Evolutionary conservation across 2,888 invertebrate genomes (phyloP).

Genomic region (Pristionchus japonicus): DNA sequence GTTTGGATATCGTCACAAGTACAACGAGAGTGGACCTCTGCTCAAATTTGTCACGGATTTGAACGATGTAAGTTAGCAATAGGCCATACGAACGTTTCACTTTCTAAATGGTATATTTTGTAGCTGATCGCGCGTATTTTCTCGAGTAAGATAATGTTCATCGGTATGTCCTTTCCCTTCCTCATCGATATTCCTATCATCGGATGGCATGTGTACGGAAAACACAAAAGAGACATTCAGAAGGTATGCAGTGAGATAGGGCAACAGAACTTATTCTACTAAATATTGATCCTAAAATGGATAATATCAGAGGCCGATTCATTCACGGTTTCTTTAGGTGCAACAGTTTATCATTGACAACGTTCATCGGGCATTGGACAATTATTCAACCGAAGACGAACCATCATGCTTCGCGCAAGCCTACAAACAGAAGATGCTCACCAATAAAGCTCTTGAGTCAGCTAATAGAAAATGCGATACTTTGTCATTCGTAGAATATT

Average conservation of each 20-base stretch:
- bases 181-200: background rate
- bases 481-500: background rate
- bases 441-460: background rate
- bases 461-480: background rate
- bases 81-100: no score
- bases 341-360: conserved; percentile 12
- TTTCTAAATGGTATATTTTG: background rate
- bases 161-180: conserved; percentile 14
- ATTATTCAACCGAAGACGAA: background rate
- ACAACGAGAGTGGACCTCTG: background rate
- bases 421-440: conserved; percentile 18
- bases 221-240: background rate
- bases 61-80: background rate
- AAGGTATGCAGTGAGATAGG: no score
- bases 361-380: background rate
- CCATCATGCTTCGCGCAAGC: conserved; percentile 19
- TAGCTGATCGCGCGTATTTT: conserved; percentile 1
- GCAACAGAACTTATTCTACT: no score
- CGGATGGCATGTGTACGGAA: conserved; percentile 11
- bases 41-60: conserved; percentile 15
- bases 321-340: background rate
- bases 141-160: background rate
- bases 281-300: no score
- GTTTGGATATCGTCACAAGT: conserved; percentile 1
- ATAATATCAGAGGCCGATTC: no score